Conservation (phyloP, 2,113 vertebrate species). For the Rhinolophus sinicus region DNA sequence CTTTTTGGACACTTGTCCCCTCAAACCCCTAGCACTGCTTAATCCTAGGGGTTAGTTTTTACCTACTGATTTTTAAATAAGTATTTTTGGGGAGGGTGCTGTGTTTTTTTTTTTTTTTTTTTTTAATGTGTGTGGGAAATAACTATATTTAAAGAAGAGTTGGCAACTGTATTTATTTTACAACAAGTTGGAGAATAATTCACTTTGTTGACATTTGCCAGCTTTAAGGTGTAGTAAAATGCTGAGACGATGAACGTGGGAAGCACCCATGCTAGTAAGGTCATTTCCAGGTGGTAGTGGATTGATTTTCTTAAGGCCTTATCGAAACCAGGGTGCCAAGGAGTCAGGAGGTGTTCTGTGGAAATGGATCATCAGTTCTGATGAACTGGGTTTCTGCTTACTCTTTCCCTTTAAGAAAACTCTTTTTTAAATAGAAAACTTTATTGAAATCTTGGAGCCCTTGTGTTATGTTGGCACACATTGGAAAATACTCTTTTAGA, state of each 20-base stretch:
- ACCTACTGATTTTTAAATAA: background rate
- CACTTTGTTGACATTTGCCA: background rate
- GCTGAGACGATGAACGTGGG: background rate
- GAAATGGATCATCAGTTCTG: background rate
- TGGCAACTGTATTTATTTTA: slow-evolving; percentile 27
- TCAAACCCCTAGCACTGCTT: background rate
- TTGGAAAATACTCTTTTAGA: background rate
- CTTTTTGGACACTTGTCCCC: background rate
- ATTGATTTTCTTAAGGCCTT: background rate
- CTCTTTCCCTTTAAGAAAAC: background rate
- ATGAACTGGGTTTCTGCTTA: background rate
- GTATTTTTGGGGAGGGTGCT: background rate
- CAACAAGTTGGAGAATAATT: background rate
- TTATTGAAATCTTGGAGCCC: background rate
- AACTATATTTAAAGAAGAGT: background rate
- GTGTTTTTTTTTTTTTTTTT: background rate
- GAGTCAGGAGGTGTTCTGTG: background rate
- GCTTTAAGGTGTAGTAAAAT: background rate
- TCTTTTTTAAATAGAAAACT: background rate
- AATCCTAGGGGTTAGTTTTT: background rate
- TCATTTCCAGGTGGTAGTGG: background rate
- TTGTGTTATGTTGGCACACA: background rate
- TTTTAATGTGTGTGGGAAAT: background rate
- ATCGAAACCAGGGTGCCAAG: background rate
- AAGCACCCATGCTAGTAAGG: background rate